A percentile compares a stretch with the other conserved stretches of the same genome.
These are phyloP conservation scores for Danaus melanippus DNA, from an alignment of 1,140 invertebrate genomes.

Conservation along the genomic window DNA sequence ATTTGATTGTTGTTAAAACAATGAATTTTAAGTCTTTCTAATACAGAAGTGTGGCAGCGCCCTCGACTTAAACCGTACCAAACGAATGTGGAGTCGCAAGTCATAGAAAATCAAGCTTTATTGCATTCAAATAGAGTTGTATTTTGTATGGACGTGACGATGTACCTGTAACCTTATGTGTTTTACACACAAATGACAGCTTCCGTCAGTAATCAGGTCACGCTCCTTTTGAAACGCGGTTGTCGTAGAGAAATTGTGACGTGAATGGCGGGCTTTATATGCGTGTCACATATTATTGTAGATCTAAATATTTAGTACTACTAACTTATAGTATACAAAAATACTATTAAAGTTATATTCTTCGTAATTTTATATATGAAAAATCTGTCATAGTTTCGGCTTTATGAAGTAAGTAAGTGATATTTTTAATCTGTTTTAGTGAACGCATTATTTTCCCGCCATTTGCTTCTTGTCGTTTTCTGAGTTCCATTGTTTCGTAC, in stretches of 20 bases:
- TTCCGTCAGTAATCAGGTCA: slow-evolving; percentile 69
- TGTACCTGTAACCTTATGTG: slow-evolving; percentile 47
- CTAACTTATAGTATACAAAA: too few relatives aligned
- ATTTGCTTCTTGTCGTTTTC: slow-evolving; percentile 7
- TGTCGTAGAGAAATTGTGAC: slow-evolving; percentile 40
- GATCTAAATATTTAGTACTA: slow-evolving; percentile 18
- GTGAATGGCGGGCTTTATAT: slow-evolving; percentile 40
- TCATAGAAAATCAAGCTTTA: slow-evolving; percentile 25
- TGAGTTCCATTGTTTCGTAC: slow-evolving; percentile 16
- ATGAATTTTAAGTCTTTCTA: slow-evolving; percentile 43
- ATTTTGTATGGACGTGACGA: slow-evolving; percentile 11
- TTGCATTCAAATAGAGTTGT: slow-evolving; percentile 35
- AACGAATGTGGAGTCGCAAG: slow-evolving; percentile 27
- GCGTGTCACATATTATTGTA: slow-evolving; percentile 29
- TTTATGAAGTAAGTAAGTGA: too few relatives aligned
- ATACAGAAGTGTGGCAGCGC: slow-evolving; percentile 37
- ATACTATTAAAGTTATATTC: too few relatives aligned
- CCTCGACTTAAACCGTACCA: slow-evolving; percentile 39
- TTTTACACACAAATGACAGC: slow-evolving; percentile 50
- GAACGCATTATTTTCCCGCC: slow-evolving; percentile 1
- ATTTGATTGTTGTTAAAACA: slow-evolving; percentile 49
- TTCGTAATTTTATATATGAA: too few relatives aligned
- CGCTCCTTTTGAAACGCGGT: slow-evolving; percentile 61
- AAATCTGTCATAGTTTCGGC: background rate
- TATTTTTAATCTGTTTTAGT: background rate